Conservation (phyloP, 2,113 vertebrate species). For the Sciurus niger region DNA sequence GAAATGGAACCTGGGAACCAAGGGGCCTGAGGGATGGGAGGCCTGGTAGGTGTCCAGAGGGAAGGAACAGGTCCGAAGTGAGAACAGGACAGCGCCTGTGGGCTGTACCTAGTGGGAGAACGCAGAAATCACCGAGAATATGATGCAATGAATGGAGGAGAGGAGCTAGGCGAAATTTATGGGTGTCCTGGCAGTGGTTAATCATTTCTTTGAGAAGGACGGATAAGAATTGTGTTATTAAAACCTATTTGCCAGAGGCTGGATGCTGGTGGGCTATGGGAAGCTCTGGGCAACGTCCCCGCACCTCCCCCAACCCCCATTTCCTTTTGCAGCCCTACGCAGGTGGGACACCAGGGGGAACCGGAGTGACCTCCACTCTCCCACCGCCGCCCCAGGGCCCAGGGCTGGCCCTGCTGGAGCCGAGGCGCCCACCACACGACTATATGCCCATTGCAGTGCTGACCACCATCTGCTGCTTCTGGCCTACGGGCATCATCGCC, state of each 20-base stretch:
- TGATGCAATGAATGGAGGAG: background rate
- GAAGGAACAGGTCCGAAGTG: background rate
- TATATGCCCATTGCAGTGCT: constrained; percentile 97
- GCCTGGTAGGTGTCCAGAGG: background rate
- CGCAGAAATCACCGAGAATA: background rate
- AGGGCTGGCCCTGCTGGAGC: constrained; percentile 93
- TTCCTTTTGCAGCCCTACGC: constrained; percentile 79
- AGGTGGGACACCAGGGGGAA: constrained; percentile 77
- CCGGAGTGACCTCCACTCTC: constrained; percentile 84
- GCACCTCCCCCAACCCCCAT: background rate
- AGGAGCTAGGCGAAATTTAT: too few relatives aligned
- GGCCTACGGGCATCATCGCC: constrained; percentile 96
- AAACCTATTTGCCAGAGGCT: background rate
- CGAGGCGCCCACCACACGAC: constrained; percentile 94
- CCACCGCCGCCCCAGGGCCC: constrained; percentile 94
- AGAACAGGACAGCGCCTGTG: background rate
- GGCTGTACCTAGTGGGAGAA: background rate
- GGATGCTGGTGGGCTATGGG: background rate
- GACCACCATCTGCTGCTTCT: constrained; percentile 97
- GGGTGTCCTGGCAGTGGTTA: background rate
- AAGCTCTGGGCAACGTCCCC: background rate
- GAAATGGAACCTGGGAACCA: background rate
- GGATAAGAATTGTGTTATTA: background rate
- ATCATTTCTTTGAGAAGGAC: background rate
- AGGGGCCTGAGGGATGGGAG: background rate